Evolutionary conservation across 64 coral and sea anemone genomes (phyloP).

Genomic region (Acropora yongei): DNA sequence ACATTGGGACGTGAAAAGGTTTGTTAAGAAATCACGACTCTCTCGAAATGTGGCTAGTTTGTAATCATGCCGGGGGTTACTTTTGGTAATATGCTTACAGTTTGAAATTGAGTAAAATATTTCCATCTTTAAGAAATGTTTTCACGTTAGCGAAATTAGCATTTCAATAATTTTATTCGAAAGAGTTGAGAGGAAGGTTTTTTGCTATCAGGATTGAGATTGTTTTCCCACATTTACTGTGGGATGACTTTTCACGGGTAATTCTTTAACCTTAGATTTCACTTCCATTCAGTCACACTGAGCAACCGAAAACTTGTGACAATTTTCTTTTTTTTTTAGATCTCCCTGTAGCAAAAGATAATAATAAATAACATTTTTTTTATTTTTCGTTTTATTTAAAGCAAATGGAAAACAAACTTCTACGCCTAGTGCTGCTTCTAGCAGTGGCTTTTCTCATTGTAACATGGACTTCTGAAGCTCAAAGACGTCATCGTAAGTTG

Average conservation of each 20-base stretch:
- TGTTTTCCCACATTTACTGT: too few species aligned
- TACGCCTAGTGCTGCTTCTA: not conserved
- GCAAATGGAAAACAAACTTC: conserved; percentile 8
- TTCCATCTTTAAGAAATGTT: not conserved
- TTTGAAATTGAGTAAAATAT: not conserved
- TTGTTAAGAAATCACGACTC: not conserved
- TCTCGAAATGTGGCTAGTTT: too few species aligned
- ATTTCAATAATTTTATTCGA: too few species aligned
- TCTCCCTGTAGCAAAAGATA: not conserved
- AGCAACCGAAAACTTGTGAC: too few species aligned
- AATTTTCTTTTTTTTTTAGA: not conserved
- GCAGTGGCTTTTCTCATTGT: not conserved
- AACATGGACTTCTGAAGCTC: conserved; percentile 3
- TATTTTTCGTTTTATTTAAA: not conserved
- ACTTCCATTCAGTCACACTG: not conserved
- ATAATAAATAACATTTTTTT: not conserved
- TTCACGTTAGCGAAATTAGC: not conserved
- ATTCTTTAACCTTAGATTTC: not conserved
- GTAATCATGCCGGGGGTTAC: not conserved
- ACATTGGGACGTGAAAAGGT: not conserved
- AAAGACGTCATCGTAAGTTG: conserved; percentile 26
- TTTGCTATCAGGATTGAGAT: not conserved
- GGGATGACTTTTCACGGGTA: too few species aligned
- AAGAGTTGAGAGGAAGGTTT: too few species aligned
- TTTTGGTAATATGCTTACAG: not conserved